These are phyloP conservation scores for Acrocephalus scirpaceus DNA, from an alignment of 2,797 vertebrate species.

Conservation along the genomic window DNA sequence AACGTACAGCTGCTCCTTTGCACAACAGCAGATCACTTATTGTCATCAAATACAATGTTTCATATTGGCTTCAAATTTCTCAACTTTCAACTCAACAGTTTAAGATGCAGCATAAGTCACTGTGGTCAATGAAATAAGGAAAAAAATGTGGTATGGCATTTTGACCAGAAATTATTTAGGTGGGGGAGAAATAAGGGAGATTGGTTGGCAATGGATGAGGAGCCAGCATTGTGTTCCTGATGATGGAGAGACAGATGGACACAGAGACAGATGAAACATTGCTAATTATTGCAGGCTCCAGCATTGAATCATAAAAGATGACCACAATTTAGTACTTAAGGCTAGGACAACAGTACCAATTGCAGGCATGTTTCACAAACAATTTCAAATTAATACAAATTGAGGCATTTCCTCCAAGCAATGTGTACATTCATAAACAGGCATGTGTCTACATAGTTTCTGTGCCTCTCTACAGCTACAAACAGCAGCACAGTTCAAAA, in stretches of 20 bases:
- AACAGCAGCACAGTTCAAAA: slow-evolving; percentile 9
- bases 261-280: neutral
- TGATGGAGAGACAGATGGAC: neutral
- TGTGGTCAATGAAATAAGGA: neutral
- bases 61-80: neutral
- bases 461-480: neutral
- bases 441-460: neutral
- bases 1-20: neutral
- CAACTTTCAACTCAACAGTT: neutral
- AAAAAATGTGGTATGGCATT: neutral
- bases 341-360: neutral
- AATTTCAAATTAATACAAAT: neutral
- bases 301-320: neutral
- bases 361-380: neutral
- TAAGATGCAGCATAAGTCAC: neutral
- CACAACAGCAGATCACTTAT: neutral
- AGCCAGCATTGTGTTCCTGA: neutral
- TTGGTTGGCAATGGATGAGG: neutral
- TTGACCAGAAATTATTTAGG: neutral
- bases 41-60: neutral
- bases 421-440: neutral
- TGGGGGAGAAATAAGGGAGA: neutral
- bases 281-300: neutral
- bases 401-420: slow-evolving; percentile 19
- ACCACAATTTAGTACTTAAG: neutral